A percentile compares a stretch with the other conserved stretches of the same genome.
phyloP scores from a whole-genome alignment of 2,797 vertebrate species.

The Oreochromis grahami region DNA sequence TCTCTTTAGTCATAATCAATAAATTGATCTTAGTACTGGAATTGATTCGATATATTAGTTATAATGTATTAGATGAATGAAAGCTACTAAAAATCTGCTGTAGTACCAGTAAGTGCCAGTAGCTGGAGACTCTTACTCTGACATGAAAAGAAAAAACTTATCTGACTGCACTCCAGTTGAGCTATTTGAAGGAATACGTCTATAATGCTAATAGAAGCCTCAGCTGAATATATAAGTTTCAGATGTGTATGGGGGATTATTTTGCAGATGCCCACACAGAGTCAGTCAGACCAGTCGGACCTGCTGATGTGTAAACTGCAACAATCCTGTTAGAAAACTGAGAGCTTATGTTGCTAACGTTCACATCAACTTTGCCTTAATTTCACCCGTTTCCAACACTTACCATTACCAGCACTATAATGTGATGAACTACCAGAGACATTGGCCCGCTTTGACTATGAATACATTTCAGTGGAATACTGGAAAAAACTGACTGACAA shows the following conservation, averaged over 20 bases:
- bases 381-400: background rate
- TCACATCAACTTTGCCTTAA: background rate
- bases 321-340: background rate
- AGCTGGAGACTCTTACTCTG: background rate
- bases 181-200: background rate
- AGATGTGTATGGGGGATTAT: background rate
- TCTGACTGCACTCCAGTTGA: background rate
- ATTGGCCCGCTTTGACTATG: background rate
- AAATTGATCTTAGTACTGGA: background rate
- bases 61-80: background rate
- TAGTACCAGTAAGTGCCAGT: background rate
- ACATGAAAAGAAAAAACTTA: background rate
- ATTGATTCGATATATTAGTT: background rate
- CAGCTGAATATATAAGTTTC: background rate
- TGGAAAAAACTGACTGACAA: background rate
- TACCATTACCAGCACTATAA: background rate
- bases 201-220: background rate
- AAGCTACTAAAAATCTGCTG: background rate
- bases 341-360: background rate
- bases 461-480: background rate
- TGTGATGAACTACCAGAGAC: background rate
- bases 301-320: background rate
- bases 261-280: background rate
- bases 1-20: background rate
- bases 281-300: background rate